These are phyloP conservation scores for Eupeodes corollae DNA, from an alignment of 1,140 invertebrate species.

Conservation along the genomic window DNA sequence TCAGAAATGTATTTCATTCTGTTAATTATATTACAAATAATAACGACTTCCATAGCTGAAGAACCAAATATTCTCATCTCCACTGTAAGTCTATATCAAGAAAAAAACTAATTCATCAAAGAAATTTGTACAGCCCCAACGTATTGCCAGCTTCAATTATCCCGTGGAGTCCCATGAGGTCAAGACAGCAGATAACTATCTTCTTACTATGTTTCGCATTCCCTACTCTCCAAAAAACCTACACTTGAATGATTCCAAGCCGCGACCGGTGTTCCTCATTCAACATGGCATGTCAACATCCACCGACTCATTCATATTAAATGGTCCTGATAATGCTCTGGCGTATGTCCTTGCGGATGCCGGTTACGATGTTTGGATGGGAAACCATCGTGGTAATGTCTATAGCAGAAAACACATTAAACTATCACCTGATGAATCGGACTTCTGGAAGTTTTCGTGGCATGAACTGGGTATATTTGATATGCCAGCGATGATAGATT, in stretches of 20 bases:
- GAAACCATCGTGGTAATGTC: slow-evolving; percentile 55
- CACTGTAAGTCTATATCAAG: no score
- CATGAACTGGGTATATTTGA: slow-evolving; percentile 60
- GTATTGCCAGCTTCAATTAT: slow-evolving; percentile 4
- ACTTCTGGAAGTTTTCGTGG: slow-evolving; percentile 44
- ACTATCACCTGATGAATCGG: slow-evolving; percentile 31
- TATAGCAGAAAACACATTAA: slow-evolving; percentile 46
- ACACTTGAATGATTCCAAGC: slow-evolving; percentile 8
- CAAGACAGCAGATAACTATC: slow-evolving; percentile 19
- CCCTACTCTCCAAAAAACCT: slow-evolving; percentile 24
- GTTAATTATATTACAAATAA: no score
- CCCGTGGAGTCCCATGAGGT: slow-evolving; percentile 18
- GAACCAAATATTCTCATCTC: no score
- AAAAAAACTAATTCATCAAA: no score
- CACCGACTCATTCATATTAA: slow-evolving; percentile 20
- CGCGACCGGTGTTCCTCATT: slow-evolving; percentile 15
- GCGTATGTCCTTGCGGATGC: slow-evolving; percentile 54
- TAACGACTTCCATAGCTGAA: no score
- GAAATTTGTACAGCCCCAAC: no score
- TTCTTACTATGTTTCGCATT: slow-evolving; percentile 22
- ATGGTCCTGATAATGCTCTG: slow-evolving; percentile 21
- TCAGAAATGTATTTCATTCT: no score
- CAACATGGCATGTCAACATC: slow-evolving; percentile 30
- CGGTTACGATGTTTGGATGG: slow-evolving; percentile 62
- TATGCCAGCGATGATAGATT: slow-evolving; percentile 54